Percentiles rank a stretch among this genome's conserved stretches.
Conservation (phyloP, 2,113 vertebrate genomes). For the Grallaria varia region DNA sequence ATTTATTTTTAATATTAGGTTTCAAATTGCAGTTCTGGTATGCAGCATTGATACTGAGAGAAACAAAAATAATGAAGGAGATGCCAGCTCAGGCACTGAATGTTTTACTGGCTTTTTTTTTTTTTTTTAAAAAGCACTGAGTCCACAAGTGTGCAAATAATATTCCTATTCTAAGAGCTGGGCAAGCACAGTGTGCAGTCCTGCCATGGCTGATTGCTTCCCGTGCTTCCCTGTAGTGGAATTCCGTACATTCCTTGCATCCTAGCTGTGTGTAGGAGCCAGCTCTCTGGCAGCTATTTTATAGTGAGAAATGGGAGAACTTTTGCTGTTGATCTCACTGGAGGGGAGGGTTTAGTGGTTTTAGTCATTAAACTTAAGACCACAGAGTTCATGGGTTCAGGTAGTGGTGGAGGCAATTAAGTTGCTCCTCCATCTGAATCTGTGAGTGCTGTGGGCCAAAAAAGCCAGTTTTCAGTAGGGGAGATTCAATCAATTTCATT, state of each 20-base stretch:
- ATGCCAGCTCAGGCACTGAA: background rate
- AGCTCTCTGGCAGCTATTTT: background rate
- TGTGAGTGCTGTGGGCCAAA: background rate
- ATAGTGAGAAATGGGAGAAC: background rate
- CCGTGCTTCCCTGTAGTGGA: background rate
- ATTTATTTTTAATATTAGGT: constrained; percentile 15
- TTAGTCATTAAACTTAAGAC: background rate
- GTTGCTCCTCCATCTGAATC: background rate
- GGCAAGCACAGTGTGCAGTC: background rate
- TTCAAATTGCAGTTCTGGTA: constrained; percentile 18
- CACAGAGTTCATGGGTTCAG: background rate
- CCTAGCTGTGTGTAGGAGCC: background rate
- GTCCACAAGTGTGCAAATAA: background rate
- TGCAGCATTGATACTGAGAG: background rate
- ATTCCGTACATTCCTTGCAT: constrained; percentile 35
- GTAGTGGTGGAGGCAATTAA: background rate
- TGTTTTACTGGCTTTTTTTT: background rate
- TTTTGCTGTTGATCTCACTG: background rate
- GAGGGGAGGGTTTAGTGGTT: background rate
- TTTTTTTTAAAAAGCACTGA: background rate
- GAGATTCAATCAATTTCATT: background rate
- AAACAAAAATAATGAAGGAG: constrained; percentile 6
- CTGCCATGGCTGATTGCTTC: background rate
- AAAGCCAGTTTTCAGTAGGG: accelerated
- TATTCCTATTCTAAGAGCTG: background rate